Evolutionary conservation across 2,797 vertebrate species (phyloP).

Genomic region (Acrossocheilus wenchowensis): DNA sequence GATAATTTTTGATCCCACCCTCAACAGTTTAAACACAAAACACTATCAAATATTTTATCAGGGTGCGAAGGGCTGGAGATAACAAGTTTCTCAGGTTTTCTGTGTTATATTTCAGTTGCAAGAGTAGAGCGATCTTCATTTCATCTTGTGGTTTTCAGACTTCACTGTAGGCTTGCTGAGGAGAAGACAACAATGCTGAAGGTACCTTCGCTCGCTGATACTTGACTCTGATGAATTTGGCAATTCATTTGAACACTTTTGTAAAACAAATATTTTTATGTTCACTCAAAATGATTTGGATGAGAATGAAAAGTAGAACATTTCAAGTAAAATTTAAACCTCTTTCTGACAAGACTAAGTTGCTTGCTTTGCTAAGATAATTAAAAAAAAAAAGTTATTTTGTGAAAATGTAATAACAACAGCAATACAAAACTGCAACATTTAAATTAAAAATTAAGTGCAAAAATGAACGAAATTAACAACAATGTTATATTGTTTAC

Average conservation of each 20-base stretch:
- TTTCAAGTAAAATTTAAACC: not conserved
- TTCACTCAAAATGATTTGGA: not conserved
- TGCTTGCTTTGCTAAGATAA: not conserved
- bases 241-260: not conserved
- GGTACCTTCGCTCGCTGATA: not conserved
- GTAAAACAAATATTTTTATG: not conserved
- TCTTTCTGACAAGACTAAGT: not conserved
- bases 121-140: not conserved
- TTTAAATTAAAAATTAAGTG: not conserved
- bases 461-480: not conserved
- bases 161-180: not conserved
- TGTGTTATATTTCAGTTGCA: not conserved
- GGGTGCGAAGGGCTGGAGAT: not conserved
- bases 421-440: not conserved
- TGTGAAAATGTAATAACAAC: not conserved
- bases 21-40: not conserved
- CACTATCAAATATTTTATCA: not conserved
- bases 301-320: not conserved
- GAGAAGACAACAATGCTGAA: not conserved
- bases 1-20: not conserved
- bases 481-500: too few species aligned
- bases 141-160: not conserved
- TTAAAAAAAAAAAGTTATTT: not conserved
- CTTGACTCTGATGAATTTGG: not conserved
- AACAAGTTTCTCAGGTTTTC: slow-evolving; percentile 18